A percentile compares a stretch with the other conserved stretches of the same genome.
Evolutionary conservation across 2,113 vertebrate species (phyloP).

Genomic region (Cinclus cinclus): DNA sequence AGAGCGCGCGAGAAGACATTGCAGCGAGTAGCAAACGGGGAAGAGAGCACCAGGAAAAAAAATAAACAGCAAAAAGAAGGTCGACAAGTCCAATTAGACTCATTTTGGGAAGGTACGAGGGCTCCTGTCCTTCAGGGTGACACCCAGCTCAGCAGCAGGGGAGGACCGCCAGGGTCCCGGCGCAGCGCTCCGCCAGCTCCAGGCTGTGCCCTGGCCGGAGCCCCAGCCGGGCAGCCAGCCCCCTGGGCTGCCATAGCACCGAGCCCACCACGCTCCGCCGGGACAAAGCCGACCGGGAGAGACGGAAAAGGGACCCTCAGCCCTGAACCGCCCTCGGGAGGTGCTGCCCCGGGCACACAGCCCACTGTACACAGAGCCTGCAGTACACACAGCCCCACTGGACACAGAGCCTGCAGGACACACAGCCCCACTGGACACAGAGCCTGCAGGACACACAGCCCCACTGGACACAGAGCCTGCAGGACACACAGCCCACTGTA

Average conservation of each 20-base stretch:
- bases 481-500: too few species aligned
- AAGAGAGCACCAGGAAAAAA: fast-evolving
- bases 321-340: too few species aligned
- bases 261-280: background rate
- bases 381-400: too few species aligned
- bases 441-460: too few species aligned
- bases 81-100: background rate
- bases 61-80: background rate
- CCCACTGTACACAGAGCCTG: too few species aligned
- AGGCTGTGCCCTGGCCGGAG: too few species aligned
- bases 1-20: background rate
- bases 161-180: background rate
- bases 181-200: background rate
- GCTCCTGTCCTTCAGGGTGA: fast-evolving
- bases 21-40: background rate
- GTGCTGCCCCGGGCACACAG: background rate
- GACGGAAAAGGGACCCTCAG: background rate
- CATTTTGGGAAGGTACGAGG: fast-evolving
- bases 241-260: too few species aligned
- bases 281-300: background rate
- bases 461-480: too few species aligned
- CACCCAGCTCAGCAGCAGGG: background rate
- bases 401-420: too few species aligned
- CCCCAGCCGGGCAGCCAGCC: fast-evolving
- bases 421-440: too few species aligned